phyloP scores from a whole-genome alignment of 2,888 invertebrate species.

The Heteromyza rotundicornis region DNA sequence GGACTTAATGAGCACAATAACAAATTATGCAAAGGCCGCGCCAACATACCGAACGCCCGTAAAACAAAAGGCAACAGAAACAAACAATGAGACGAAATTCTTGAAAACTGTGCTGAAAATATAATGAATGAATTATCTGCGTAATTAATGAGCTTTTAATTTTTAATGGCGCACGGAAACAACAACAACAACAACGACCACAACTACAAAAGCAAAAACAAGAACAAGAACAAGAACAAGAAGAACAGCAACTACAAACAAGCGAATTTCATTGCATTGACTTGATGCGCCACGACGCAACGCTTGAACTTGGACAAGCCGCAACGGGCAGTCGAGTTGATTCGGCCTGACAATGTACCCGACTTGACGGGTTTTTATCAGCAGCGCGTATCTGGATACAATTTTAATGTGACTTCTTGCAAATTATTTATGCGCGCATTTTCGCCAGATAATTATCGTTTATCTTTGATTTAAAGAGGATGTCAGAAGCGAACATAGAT shows the following conservation, averaged over 20 bases:
- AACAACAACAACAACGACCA: conserved; percentile 8
- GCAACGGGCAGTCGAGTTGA: background rate
- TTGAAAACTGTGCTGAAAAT: conserved; percentile 51
- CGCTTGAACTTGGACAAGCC: conserved; percentile 2
- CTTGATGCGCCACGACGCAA: background rate
- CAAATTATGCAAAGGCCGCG: conserved; percentile 40
- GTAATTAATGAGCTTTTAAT: conserved; percentile 61
- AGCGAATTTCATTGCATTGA: conserved; percentile 14
- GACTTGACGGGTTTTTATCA: conserved; percentile 37
- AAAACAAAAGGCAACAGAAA: background rate
- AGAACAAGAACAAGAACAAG: conserved; percentile 3
- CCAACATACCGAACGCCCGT: too few relatives aligned
- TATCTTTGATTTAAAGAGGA: conserved; percentile 58
- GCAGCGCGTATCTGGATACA: conserved; percentile 49
- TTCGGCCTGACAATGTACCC: background rate
- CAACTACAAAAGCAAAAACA: conserved; percentile 9
- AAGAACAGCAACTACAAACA: too few relatives aligned
- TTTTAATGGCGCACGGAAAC: conserved; percentile 47
- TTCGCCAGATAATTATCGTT: conserved; percentile 59
- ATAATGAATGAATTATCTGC: conserved; percentile 59
- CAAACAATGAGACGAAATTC: conserved; percentile 1
- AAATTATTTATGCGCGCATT: conserved; percentile 56
- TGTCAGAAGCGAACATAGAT: conserved; percentile 32
- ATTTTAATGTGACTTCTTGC: conserved; percentile 57
- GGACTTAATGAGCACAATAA: conserved; percentile 45